Percentiles rank a stretch among this genome's conserved stretches.
phyloP scores from a whole-genome alignment of 2,113 vertebrate genomes.

The Rissa tridactyla region DNA sequence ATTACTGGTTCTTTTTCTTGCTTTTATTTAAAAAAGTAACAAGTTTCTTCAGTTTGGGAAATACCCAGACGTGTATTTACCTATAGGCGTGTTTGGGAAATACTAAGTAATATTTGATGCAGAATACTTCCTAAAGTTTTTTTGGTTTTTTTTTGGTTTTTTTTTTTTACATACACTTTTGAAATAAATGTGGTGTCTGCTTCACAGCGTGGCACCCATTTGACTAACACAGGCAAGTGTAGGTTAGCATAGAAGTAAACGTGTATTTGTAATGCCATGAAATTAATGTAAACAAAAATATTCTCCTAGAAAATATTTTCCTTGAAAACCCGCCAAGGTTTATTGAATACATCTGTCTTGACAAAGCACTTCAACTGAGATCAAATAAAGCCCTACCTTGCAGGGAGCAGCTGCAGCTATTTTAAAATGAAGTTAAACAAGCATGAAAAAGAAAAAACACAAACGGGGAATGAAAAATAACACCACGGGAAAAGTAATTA shows the following conservation, averaged over 20 bases:
- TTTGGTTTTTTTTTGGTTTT: not conserved
- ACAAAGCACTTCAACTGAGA: constrained; percentile 5
- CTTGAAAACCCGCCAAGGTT: constrained; percentile 13
- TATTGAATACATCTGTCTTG: not conserved
- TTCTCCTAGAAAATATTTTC: not conserved
- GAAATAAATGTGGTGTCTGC: not conserved
- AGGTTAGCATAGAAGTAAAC: not conserved
- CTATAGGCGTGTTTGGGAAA: not conserved
- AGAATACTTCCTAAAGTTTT: not conserved
- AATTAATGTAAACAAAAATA: constrained; percentile 11
- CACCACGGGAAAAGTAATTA: not conserved
- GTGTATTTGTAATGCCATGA: not conserved
- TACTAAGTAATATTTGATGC: not conserved
- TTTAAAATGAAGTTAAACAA: constrained; percentile 23
- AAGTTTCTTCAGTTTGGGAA: not conserved
- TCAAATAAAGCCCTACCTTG: constrained; percentile 16
- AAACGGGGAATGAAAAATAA: not conserved
- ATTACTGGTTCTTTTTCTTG: not conserved
- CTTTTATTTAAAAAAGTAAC: not conserved
- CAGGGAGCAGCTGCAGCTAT: constrained; percentile 6
- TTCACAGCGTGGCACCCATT: not conserved
- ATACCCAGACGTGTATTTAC: not conserved
- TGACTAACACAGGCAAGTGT: not conserved
- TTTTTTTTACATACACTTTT: not conserved
- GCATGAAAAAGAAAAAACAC: not conserved